Evolutionary conservation across 2,888 invertebrate genomes (phyloP), one percentile per base, ranked within the genome.

Genomic region (Ethmia dodecea): DNA sequence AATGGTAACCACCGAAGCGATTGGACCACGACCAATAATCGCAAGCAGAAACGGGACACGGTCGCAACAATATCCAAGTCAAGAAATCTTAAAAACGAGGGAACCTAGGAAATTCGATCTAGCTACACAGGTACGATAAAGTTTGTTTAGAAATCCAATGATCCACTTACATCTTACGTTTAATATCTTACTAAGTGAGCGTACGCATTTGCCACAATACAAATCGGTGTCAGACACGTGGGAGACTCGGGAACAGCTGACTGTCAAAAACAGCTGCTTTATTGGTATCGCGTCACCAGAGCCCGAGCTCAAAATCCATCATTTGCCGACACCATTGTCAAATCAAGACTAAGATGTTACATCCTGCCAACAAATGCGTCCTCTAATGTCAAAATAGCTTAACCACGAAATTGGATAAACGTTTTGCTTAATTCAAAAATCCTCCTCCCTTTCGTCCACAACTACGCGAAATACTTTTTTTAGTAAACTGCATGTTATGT

Each of bases 41-140:
- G 15, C 13, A 22, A 22, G 8, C 22, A 16, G n/a, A 14, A 33
- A 33, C 16, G 9, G 25, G 16, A 26, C 31, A 31, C 31, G 12
- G 10, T 13, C 54, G 68, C 74, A 74, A 74, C 75, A 74, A 64
- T 74, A 75, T 78, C 73, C 73, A 73, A 72, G 62, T 63, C 52
- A 42, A 59, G n/a, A 22, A 54, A 51, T 42, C 39, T 40, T 48
- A 53, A 43, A 42, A 54, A 46, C 38, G 47, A 43, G 47, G 46
- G 49, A 55, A 64, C 38, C 60, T 62, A 69, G 62, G 71, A 76
- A 83, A 84, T 83, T 84, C 69, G 62, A 64, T 76, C 84, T 84
- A 84, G 72, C 84, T 84, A 84, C 75, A 79, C 84, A 84, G 84
- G 84, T 84, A 84, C 84, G 72, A 67, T 64, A 54, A 56, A 51